Base-by-base conservation (phyloP, 2,113 vertebrate species). In the Lanius collurio region DNA sequence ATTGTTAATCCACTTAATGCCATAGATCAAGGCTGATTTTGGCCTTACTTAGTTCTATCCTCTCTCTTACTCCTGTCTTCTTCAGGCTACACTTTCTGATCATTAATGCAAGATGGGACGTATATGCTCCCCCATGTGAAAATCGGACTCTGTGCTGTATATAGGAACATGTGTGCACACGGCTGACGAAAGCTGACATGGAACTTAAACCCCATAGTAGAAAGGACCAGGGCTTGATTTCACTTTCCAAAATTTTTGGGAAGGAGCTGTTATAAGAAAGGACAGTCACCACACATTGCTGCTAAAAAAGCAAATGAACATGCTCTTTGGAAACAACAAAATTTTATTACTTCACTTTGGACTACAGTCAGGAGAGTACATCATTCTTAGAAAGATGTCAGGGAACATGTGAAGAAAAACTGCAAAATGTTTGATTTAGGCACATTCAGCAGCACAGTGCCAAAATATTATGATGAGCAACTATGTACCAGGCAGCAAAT, bases 341-440 rank as follows among this genome's bases (percentile, higher is more conserved):
- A 30, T 35, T 93, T 94, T 95, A 96, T 96, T 94, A 64, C 81
- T 92, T 94, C 68, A 68, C 41, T 65, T 65, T 83, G 74, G 77
- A 91, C 83, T 87, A 89, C 42, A 70, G 93, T 63, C 83, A 91
- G 68, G 33, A 82, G 35, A 91, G 67, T 44, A 68, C 57, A 83
- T 76, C 12, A 41, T 70, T 93, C 67, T 83, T 94, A 82, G 73
- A 86, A 92, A 82, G 39, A 52, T 91, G 74, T 70, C 77, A 83
- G 41, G 64, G 57, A 91, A 95, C 49, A 55, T 49, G 35, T 57
- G 79, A 94, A 77, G 41, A 74, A 95, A 83, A 93, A 73, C 26
- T 52, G 35, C 24, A 55, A 64, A 70, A 59, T 37, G 42, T 75
- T 89, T 92, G 56, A 70, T 88, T 83, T 78, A 27, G 52, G 76